Percentiles rank a stretch among this genome's conserved stretches.
Evolutionary conservation across 2,797 vertebrate species (phyloP).

Genomic region (Peromyscus nudipes): DNA sequence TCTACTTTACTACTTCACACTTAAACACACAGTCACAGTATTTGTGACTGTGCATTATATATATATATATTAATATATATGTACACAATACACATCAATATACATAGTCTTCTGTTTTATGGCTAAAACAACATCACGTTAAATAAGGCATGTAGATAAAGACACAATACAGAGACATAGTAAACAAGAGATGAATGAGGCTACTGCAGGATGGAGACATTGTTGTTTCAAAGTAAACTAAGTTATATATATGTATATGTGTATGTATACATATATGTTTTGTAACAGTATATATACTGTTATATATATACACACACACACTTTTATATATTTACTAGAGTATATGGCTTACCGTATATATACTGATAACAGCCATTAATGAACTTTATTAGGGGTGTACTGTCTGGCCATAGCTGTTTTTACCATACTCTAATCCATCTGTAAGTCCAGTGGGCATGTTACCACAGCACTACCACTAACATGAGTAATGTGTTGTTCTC

Average conservation of each 20-base stretch:
- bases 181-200: neutral
- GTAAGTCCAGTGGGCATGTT: neutral
- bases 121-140: neutral
- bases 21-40: neutral
- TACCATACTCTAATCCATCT: neutral
- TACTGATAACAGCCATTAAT: neutral
- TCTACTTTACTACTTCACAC: neutral
- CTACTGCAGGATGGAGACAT: neutral
- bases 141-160: neutral
- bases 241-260: no score
- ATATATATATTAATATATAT: neutral
- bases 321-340: no score
- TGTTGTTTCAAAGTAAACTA: neutral
- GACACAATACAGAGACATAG: neutral
- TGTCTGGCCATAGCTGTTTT: neutral
- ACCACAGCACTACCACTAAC: neutral
- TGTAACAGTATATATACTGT: no score
- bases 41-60: neutral
- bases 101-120: neutral
- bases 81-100: neutral
- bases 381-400: neutral
- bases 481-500: neutral
- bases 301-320: neutral
- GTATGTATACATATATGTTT: neutral
- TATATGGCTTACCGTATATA: neutral